Evolutionary conservation across 2,888 invertebrate genomes (phyloP).

Genomic region (Chloroclysta siterata): DNA sequence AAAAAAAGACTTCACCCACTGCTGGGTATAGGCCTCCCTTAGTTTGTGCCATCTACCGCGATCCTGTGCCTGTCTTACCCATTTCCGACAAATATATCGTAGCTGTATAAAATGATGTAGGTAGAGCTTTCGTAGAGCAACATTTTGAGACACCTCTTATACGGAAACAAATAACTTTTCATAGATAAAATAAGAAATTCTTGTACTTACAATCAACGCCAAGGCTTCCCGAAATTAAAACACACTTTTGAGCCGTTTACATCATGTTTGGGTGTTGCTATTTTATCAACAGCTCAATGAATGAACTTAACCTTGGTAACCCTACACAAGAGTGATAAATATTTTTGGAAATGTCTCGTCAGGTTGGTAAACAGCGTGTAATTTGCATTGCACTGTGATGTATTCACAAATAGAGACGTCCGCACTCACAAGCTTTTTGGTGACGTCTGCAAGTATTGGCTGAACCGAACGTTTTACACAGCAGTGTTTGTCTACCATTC

Average conservation of each 20-base stretch:
- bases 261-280: conserved; percentile 30
- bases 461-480: not conserved
- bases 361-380: not conserved
- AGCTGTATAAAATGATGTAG: too few species aligned
- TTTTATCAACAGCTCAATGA: conserved; percentile 21
- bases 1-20: too few species aligned
- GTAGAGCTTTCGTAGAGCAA: too few species aligned
- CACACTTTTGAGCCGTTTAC: conserved; percentile 16
- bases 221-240: conserved; percentile 9
- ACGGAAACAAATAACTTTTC: not conserved
- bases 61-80: too few species aligned
- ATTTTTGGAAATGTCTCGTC: conserved; percentile 4
- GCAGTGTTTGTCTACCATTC: not conserved
- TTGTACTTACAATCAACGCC: conserved; percentile 12
- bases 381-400: not conserved
- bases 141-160: not conserved
- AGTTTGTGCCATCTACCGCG: too few species aligned
- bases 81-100: too few species aligned
- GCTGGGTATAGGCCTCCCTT: too few species aligned
- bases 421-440: conserved; percentile 7
- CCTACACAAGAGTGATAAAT: conserved; percentile 31
- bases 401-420: conserved; percentile 23
- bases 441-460: conserved; percentile 16
- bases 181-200: not conserved
- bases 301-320: conserved; percentile 49